A percentile compares a stretch with the other conserved stretches of the same genome.
These are phyloP conservation scores for Anolis apletophallus DNA, from an alignment of 2,797 vertebrate species.

Conservation along the genomic window DNA sequence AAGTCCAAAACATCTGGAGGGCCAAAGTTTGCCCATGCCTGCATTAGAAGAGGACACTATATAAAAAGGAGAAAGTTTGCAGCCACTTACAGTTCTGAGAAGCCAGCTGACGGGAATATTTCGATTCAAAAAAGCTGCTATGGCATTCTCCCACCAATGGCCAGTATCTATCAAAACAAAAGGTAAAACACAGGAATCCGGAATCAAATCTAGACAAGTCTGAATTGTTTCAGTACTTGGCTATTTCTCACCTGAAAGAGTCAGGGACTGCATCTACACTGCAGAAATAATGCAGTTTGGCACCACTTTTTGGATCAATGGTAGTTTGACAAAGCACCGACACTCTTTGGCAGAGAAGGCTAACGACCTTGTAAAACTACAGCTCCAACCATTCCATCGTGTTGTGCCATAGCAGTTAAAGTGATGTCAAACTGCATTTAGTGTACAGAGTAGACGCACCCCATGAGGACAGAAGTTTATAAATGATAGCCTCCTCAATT, in stretches of 20 bases:
- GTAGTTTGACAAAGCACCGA: too few species aligned
- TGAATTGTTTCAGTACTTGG: not conserved
- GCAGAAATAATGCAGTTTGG: too few species aligned
- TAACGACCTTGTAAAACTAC: too few species aligned
- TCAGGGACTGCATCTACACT: not conserved
- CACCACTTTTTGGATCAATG: too few species aligned
- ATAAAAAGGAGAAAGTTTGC: accelerated
- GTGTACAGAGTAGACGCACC: not conserved
- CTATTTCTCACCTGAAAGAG: not conserved
- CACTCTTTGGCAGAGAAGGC: too few species aligned
- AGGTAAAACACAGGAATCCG: accelerated
- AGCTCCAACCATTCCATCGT: too few species aligned
- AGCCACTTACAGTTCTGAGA: conserved; percentile 86
- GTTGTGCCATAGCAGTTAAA: too few species aligned
- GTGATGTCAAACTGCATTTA: too few species aligned
- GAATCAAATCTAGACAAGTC: accelerated
- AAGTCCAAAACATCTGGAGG: too few species aligned
- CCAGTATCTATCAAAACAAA: conserved; percentile 77
- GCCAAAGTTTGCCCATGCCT: too few species aligned
- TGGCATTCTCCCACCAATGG: conserved; percentile 88
- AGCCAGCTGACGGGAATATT: conserved; percentile 91
- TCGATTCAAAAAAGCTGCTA: conserved; percentile 84
- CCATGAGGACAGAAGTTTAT: not conserved
- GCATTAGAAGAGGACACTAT: too few species aligned
- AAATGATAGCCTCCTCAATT: not conserved